Conservation (phyloP, 2,888 invertebrate species). For the Leptura quadrifasciata region DNA sequence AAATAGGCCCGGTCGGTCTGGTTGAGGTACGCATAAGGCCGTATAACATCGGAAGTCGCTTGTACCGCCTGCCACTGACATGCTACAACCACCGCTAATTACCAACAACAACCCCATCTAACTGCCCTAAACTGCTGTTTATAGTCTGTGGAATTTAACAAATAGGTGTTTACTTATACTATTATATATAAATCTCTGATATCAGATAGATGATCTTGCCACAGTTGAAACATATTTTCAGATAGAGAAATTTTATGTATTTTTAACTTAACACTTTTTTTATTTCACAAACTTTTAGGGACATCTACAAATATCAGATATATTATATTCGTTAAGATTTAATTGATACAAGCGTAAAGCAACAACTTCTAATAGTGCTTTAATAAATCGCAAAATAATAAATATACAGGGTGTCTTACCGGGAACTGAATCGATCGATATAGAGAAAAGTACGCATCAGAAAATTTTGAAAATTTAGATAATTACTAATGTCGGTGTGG, state of each 20-base stretch:
- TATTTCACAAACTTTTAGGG: too few species aligned
- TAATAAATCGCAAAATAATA: too few species aligned
- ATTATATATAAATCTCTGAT: conserved; percentile 3
- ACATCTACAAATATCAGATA: too few species aligned
- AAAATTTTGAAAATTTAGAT: too few species aligned
- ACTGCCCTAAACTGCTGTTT: conserved; percentile 64
- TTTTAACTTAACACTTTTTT: not conserved
- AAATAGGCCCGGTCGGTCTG: conserved; percentile 47
- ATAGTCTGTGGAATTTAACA: conserved; percentile 52
- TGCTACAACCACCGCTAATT: conserved; percentile 65
- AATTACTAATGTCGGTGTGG: too few species aligned
- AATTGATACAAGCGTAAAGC: too few species aligned
- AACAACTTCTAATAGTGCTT: too few species aligned
- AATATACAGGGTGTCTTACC: too few species aligned
- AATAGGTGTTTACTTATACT: conserved; percentile 34
- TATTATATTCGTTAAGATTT: too few species aligned
- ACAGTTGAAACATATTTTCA: not conserved
- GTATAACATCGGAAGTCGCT: conserved; percentile 66
- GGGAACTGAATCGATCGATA: too few species aligned
- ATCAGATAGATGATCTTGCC: not conserved
- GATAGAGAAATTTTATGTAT: not conserved
- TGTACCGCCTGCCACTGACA: conserved; percentile 68
- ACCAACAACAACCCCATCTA: conserved; percentile 62
- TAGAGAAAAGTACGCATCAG: too few species aligned
- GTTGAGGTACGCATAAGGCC: conserved; percentile 55